Conservation (phyloP, 2,797 vertebrate genomes). For the Alectoris magna region DNA sequence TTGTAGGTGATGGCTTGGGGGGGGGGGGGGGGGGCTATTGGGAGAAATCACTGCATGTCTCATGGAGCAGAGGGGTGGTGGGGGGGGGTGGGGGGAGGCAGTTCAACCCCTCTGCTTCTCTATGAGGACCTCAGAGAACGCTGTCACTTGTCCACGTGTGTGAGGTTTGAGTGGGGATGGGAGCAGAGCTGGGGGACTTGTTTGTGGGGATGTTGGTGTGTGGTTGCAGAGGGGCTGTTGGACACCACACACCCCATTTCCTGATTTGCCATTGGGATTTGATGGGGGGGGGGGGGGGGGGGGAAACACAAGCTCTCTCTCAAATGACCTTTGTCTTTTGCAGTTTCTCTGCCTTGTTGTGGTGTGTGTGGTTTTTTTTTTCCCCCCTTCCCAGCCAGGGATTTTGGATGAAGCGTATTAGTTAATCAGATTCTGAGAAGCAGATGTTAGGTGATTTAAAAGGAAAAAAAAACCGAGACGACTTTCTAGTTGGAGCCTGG, state of each 20-base stretch:
- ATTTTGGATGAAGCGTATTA: constrained; percentile 71
- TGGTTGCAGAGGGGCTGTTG: not conserved
- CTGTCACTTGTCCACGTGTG: rapidly evolving
- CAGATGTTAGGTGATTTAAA: constrained; percentile 76
- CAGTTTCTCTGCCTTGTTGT: not conserved
- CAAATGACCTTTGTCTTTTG: constrained; percentile 45
- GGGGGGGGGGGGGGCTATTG: rapidly evolving
- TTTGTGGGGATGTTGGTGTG: not conserved
- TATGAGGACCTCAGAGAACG: not conserved
- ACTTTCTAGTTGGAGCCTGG: constrained; percentile 48
- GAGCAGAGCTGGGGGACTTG: rapidly evolving
- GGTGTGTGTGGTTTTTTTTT: not conserved
- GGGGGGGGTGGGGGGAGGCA: not conserved
- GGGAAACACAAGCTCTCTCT: not conserved
- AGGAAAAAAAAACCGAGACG: constrained; percentile 13
- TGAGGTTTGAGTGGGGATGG: rapidly evolving
- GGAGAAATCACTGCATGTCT: not conserved
- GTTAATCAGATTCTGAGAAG: constrained; percentile 76
- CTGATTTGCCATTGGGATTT: not conserved
- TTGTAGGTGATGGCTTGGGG: not conserved
- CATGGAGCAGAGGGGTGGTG: not conserved
- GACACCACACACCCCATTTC: rapidly evolving
- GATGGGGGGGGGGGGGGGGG: not conserved
- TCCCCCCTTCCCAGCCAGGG: constrained; percentile 1
- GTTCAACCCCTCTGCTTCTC: not conserved